phyloP scores from a whole-genome alignment of 2,888 invertebrate species.

The Zygaena filipendulae region DNA sequence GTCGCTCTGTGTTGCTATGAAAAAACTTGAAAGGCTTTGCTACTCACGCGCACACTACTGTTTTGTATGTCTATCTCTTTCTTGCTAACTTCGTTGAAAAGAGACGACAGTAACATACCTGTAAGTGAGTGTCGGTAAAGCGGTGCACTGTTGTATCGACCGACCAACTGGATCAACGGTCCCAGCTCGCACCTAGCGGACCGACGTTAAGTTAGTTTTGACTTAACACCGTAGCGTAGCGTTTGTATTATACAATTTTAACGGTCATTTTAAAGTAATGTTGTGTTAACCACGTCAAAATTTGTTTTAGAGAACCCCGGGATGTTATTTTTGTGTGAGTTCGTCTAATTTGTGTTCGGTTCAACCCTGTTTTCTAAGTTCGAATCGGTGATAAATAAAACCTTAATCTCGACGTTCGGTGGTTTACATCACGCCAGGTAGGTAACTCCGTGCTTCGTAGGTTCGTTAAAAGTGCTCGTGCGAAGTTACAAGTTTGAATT shows the following conservation, averaged over 20 bases:
- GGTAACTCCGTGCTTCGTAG: constrained; percentile 48
- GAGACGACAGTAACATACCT: constrained; percentile 26
- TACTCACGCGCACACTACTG: constrained; percentile 52
- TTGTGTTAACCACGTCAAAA: constrained; percentile 43
- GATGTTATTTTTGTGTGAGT: neutral
- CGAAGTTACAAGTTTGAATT: constrained; percentile 53
- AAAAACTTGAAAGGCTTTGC: constrained; percentile 50
- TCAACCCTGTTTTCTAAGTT: too few species aligned
- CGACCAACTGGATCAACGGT: constrained; percentile 64
- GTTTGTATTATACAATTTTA: constrained; percentile 43
- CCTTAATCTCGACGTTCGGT: constrained; percentile 49
- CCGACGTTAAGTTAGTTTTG: constrained; percentile 50
- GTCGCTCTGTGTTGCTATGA: constrained; percentile 52
- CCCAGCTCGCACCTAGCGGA: constrained; percentile 51
- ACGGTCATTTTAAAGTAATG: constrained; percentile 40
- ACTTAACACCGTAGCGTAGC: constrained; percentile 48
- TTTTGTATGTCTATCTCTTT: too few species aligned
- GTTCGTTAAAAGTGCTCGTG: constrained; percentile 61
- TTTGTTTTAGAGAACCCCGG: constrained; percentile 18
- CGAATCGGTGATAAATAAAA: constrained; percentile 34
- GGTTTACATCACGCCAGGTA: constrained; percentile 55
- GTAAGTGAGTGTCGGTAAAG: constrained; percentile 42
- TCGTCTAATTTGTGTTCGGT: constrained; percentile 25
- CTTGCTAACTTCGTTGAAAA: constrained; percentile 20
- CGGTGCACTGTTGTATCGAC: constrained; percentile 53